Evolutionary conservation across 1,140 invertebrate species (phyloP).

Genomic region (Micrasema minimum): DNA sequence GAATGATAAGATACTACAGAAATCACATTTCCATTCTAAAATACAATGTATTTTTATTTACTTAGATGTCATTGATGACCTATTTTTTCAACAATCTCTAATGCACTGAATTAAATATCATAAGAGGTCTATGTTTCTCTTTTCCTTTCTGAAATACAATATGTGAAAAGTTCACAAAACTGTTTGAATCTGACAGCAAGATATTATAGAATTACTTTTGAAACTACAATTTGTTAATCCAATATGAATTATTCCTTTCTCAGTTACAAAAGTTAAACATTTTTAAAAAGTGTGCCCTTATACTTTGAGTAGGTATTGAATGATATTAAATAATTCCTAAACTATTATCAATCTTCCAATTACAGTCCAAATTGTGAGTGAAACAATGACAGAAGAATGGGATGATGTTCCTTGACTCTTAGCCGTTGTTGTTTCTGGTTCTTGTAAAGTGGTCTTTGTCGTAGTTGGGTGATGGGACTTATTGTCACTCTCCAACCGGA

Average conservation of each 20-base stretch:
- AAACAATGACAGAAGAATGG: slow-evolving; percentile 11
- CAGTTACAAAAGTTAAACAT: neutral
- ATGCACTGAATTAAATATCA: too few species aligned
- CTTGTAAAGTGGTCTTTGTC: neutral
- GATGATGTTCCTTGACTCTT: slow-evolving; percentile 28
- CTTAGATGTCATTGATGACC: too few species aligned
- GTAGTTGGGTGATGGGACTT: slow-evolving; percentile 34
- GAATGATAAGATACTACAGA: too few species aligned
- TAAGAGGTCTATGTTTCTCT: too few species aligned
- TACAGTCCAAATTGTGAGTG: slow-evolving; percentile 16
- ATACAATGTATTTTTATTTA: too few species aligned
- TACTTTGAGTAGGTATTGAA: neutral
- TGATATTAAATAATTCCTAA: slow-evolving; percentile 2
- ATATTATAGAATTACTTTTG: too few species aligned
- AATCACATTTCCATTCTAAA: too few species aligned
- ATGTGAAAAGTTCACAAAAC: too few species aligned
- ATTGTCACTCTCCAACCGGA: slow-evolving; percentile 40
- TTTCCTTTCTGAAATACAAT: too few species aligned
- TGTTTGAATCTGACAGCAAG: slow-evolving; percentile 2
- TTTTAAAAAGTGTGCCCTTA: slow-evolving; percentile 7
- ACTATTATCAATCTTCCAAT: slow-evolving; percentile 6
- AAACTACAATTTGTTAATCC: too few species aligned
- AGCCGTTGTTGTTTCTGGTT: slow-evolving; percentile 23
- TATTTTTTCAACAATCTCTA: too few species aligned
- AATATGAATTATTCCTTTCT: too few species aligned